Conservation (phyloP, 1,140 invertebrate genomes). For the Dendrolimus punctatus region DNA sequence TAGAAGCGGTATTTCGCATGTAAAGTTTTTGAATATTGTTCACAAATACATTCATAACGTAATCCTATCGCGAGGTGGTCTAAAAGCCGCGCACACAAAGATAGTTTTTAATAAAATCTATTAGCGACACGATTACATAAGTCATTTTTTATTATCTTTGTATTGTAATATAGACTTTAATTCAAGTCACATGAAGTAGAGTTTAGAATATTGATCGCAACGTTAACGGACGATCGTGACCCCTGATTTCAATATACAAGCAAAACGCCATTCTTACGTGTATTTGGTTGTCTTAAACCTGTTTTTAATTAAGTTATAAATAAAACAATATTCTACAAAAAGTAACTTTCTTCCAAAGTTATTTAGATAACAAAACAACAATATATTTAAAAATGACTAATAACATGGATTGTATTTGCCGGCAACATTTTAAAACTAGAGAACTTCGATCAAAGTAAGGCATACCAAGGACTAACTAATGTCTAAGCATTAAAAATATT, state of each 20-base stretch:
- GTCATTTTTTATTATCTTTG: slow-evolving; percentile 2
- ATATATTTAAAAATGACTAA: too few species aligned
- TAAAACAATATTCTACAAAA: too few species aligned
- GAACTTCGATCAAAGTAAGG: too few species aligned
- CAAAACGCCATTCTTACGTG: slow-evolving; percentile 30
- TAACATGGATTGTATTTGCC: too few species aligned
- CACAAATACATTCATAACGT: too few species aligned
- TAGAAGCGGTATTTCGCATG: too few species aligned
- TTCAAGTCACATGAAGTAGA: background rate
- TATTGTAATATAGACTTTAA: slow-evolving; percentile 9
- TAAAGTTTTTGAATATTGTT: too few species aligned
- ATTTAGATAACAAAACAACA: too few species aligned
- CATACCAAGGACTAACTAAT: too few species aligned
- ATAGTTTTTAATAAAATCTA: slow-evolving; percentile 10
- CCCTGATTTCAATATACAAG: slow-evolving; percentile 32
- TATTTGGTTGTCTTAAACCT: slow-evolving; percentile 19
- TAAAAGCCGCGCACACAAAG: slow-evolving; percentile 10
- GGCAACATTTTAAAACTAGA: too few species aligned
- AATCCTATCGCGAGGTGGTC: background rate
- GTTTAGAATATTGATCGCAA: background rate
- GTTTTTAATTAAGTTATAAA: slow-evolving; percentile 1
- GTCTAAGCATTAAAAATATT: too few species aligned
- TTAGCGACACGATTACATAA: slow-evolving; percentile 14
- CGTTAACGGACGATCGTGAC: slow-evolving; percentile 13
- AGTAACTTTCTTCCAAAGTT: too few species aligned